Base-by-base conservation (phyloP, 2,113 vertebrate species). In the Cyphomyrus discorhynchus region DNA sequence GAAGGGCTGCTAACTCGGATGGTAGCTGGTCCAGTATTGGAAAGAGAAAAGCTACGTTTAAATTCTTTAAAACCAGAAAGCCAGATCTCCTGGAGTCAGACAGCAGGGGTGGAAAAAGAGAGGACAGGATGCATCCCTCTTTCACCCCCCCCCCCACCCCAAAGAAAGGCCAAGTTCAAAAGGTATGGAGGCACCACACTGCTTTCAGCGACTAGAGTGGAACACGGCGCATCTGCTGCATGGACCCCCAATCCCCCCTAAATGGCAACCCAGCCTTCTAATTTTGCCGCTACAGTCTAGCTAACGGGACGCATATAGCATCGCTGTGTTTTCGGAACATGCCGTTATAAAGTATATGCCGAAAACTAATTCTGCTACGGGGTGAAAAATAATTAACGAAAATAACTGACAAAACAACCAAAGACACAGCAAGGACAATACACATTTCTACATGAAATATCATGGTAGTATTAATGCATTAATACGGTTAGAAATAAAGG, bases 61-160 rank as follows among this genome's bases (percentile, higher is more conserved):
- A 31, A 70, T 31, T 31, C 62, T 70, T 70, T 95, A 93, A 96
- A 96, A 95, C 83, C 95, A 97, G 95, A 97, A 97, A 98, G 96
- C 96, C 96, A 97, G 96, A 97, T 97, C 97, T 96, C 96, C 96
- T 96, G 96, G 97, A 97, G 97, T 98, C 98, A 99, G 98, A 98
- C 97, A 97, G 97, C 97, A 97, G 93, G 92, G 93, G 93, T 93
- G 92, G 88, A 92, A 87, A 83, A 85, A 58, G 49, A 70, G 35
- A 52, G 11, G 95, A 94, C 95, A 95, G 87, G 53, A 31, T 24
- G 58, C 45, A 82, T n/a, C 84, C 83, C 70, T 90, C 50, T 52
- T 87, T 42, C 80, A 13, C 53, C 58, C 19, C 53, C 62, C 52
- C 35, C 42, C 77, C 45, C 80, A 11, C 53, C 58, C 19, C 85